Conservation (phyloP, 2,113 vertebrate species). For the Choloepus hoffmanni region DNA sequence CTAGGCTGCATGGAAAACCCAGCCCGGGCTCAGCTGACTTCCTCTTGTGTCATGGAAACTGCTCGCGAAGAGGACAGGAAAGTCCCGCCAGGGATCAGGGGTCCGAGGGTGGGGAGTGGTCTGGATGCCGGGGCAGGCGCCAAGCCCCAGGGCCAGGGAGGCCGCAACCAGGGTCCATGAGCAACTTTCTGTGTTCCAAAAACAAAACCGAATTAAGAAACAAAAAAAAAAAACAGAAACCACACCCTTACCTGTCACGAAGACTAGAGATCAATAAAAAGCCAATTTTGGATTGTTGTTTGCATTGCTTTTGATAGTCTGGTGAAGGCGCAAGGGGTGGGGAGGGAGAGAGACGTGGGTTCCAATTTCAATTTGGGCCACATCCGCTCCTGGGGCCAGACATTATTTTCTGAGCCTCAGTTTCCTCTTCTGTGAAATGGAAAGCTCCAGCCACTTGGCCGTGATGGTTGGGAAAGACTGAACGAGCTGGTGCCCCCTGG, state of each 20-base stretch:
- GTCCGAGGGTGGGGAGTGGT: background rate
- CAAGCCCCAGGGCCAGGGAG: background rate
- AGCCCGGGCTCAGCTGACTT: slow-evolving; percentile 69
- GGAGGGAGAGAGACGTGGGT: background rate
- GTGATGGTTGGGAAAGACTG: accelerated
- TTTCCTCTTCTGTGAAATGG: background rate
- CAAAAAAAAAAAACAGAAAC: background rate
- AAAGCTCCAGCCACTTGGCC: background rate
- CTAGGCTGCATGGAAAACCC: slow-evolving; percentile 72
- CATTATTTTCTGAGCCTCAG: background rate
- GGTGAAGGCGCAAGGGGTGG: background rate
- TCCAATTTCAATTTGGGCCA: background rate
- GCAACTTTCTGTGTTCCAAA: background rate
- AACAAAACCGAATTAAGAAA: background rate
- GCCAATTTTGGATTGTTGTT: background rate
- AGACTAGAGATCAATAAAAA: background rate
- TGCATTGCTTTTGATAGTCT: background rate
- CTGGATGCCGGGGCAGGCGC: background rate
- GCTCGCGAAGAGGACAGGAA: slow-evolving; percentile 67
- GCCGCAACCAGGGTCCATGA: background rate
- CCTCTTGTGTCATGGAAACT: slow-evolving; percentile 83
- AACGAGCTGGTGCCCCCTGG: background rate
- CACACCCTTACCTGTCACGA: accelerated
- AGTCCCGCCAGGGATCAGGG: slow-evolving; percentile 58
- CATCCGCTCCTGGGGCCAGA: background rate